These are phyloP conservation scores for Cheiracanthium punctorium DNA, from an alignment of 2,888 invertebrate species.

Conservation along the genomic window DNA sequence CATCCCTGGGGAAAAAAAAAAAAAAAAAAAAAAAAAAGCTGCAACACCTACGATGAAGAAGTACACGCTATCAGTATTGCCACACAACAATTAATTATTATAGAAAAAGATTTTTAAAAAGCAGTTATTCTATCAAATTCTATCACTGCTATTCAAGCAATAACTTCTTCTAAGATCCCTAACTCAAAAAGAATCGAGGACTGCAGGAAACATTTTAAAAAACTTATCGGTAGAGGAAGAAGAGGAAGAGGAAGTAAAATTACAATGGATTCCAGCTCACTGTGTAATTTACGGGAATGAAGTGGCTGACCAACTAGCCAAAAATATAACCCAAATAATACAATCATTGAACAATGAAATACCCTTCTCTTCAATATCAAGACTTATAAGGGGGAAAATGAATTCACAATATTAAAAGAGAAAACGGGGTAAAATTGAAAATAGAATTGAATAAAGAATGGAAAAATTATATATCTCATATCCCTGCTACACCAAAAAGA, in stretches of 20 bases:
- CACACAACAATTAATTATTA: neutral
- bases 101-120: neutral
- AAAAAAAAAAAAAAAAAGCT: no score
- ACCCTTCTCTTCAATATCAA: no score
- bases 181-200: neutral
- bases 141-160: neutral
- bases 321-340: neutral
- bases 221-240: neutral
- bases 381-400: no score
- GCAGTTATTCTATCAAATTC: constrained; percentile 11
- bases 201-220: neutral
- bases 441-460: no score
- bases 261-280: neutral
- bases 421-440: no score
- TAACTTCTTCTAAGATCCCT: neutral
- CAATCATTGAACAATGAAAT: no score
- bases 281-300: neutral
- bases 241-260: neutral
- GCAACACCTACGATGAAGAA: no score
- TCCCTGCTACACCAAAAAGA: neutral
- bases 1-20: no score
- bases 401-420: no score
- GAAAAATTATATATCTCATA: neutral
- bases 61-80: no score
- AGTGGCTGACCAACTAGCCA: neutral